Base-by-base conservation (phyloP, 1,140 invertebrate genomes). In the Zophobas atratus region DNA sequence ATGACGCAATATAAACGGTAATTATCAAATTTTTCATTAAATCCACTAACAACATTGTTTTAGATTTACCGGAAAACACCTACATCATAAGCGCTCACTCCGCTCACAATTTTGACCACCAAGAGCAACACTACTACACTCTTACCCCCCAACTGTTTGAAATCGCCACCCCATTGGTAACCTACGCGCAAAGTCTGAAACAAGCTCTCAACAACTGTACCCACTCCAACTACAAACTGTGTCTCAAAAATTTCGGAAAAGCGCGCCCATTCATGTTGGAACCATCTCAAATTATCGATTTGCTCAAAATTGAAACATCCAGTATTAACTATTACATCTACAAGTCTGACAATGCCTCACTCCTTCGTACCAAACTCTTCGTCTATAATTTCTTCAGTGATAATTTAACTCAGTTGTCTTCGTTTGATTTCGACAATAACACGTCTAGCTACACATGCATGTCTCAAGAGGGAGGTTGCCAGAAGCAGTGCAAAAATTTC, bases 301-400 rank as follows among this genome's bases (percentile, higher is more conserved):
- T 76, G 5, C 57, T 86, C 6, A 82, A 83, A 78, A 82, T 86
- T 8, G 83, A 85, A 75, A 63, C 78, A 4, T 73, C 83, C 20
- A 67, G 39, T 67, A 43, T 67, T 67, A 67, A 67, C 33, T 67
- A 67, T 32, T 67, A 41, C 39, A 4, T 67, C 8, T 67, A 67
- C 39, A 67, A 67, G 60, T 43, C 60, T 36, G 81, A 81, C 5
- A 77, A 76, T 38, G 70, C 75, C 41, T 60, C 80, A 5, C 77
- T 80, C 75, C 73, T 79, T 5, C 79, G 77, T 3, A 81, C 35
- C 1, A 83, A 81, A 75, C 35, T 82, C n/a, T 82, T 78, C 55
- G 76, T 72, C 4, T 85, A 84, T 51, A 81, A 83, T 41, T 53
- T 85, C 3, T 78, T 85, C 60, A 76, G 77, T 63, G 77, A 83